Evolutionary conservation across 2,797 vertebrate species (phyloP), one percentile per base, ranked within the genome.

Genomic region (Scolopax rusticola): DNA sequence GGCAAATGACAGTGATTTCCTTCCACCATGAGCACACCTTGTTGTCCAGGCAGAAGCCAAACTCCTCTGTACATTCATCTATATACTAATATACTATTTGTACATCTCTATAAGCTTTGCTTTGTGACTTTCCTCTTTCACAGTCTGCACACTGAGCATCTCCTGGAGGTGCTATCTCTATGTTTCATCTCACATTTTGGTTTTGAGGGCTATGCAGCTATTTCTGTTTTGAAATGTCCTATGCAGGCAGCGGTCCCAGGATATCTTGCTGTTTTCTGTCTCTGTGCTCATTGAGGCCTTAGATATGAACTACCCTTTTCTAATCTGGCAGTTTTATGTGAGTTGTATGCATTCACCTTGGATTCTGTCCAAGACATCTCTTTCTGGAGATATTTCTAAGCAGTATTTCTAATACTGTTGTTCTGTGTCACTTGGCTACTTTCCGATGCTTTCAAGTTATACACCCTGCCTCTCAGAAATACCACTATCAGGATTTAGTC

Each of bases 141-240:
- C 6, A 1, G 36, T 50, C 59, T 48, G 30, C 48, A 27, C 43
- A 1, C 33, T 3, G 59, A 65, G 45, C 45, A 47, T 43, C 74
- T 75, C 61, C 54, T 4, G 33, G 6, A 2, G 0, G 0, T 0
- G 1, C 30, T 40, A 2, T 4, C 51, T 47, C 8, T 15, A 0
- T 23, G 54, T 64, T 23, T 13, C 53, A 41, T 2, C 47, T 40
- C 30, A 19, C 10, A 5, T 40, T 63, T 61, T 2, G 2, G 20
- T 3, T 41, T 61, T 14, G 30, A 2, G 32, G 64, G 33, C 30
- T 70, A n/a, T 4, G 11, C n/a, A 20, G 15, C 8, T 23, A n/a
- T 48, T 28, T 47, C 67, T 75, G 6, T 47, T 68, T 7, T 9
- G 54, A 30, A 64, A 40, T 23, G 19, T 57, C 64, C 15, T 0